Conservation (phyloP, 2,888 invertebrate species). For the Tryphoninae sp. region DNA sequence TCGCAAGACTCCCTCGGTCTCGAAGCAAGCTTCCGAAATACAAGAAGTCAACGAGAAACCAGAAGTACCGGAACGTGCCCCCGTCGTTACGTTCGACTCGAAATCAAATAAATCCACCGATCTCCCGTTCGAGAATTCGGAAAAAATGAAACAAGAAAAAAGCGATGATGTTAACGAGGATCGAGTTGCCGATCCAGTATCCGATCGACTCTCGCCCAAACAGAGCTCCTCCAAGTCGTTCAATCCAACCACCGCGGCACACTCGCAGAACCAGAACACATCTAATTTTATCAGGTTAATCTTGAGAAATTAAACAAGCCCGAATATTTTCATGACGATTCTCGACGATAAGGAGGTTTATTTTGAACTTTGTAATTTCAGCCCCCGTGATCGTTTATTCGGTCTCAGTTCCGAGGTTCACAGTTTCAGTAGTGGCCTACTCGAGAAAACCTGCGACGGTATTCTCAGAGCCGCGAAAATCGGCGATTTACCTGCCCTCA, state of each 20-base stretch:
- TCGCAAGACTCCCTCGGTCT: conserved; percentile 32
- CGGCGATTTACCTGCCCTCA: conserved; percentile 91
- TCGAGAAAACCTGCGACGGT: conserved; percentile 92
- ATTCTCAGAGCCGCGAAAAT: conserved; percentile 92
- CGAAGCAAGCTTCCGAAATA: conserved; percentile 42
- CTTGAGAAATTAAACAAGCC: neutral
- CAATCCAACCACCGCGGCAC: conserved; percentile 66
- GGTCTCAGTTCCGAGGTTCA: conserved; percentile 78
- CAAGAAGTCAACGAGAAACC: conserved; percentile 24
- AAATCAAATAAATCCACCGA: conserved; percentile 55
- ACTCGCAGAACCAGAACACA: conserved; percentile 70
- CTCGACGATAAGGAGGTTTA: conserved; percentile 2
- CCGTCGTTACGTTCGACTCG: conserved; percentile 58
- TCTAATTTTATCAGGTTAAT: conserved; percentile 75
- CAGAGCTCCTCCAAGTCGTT: conserved; percentile 72
- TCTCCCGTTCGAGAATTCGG: conserved; percentile 31
- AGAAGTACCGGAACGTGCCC: conserved; percentile 7
- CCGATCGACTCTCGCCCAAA: conserved; percentile 63
- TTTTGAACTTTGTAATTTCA: conserved; percentile 64
- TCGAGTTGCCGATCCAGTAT: conserved; percentile 60
- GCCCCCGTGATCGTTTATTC: conserved; percentile 78
- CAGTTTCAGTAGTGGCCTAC: conserved; percentile 85
- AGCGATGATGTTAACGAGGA: conserved; percentile 60
- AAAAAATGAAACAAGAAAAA: neutral
- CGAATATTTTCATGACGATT: neutral